Percentiles rank a stretch among this genome's conserved stretches.
These are phyloP conservation scores for Acleris laterana DNA, from an alignment of 2,888 invertebrate species.

Conservation along the genomic window DNA sequence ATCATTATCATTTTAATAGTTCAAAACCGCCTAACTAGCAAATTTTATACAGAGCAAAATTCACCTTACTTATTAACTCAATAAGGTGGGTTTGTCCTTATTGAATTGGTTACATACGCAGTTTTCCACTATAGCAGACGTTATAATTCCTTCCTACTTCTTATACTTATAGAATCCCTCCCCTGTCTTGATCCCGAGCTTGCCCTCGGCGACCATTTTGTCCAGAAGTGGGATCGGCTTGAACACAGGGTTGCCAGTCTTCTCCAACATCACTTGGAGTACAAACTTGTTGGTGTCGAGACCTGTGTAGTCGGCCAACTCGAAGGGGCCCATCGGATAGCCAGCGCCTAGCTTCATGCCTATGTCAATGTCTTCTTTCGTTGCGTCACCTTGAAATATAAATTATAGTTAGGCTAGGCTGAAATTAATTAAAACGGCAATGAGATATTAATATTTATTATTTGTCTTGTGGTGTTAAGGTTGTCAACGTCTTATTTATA, in stretches of 20 bases:
- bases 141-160: neutral
- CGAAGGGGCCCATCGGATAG: constrained; percentile 96
- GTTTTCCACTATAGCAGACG: no score
- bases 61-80: no score
- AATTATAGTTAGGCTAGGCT: neutral
- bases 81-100: no score
- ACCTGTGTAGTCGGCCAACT: constrained; percentile 93
- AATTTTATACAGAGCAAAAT: no score
- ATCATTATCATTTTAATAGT: no score
- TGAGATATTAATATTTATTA: no score
- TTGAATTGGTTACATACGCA: no score
- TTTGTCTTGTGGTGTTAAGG: no score
- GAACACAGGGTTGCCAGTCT: constrained; percentile 77
- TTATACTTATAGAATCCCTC: constrained; percentile 93
- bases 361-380: constrained; percentile 91
- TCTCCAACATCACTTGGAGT: constrained; percentile 91
- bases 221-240: constrained; percentile 85
- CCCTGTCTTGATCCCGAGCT: constrained; percentile 91
- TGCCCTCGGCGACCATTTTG: constrained; percentile 90
- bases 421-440: no score
- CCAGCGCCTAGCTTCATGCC: constrained; percentile 97
- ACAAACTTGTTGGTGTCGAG: constrained; percentile 91
- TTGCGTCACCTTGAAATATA: constrained; percentile 84
- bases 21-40: no score
- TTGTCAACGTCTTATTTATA: no score